These are phyloP conservation scores for Psilopogon haemacephalus DNA, from an alignment of 2,113 vertebrate species.

Conservation along the genomic window DNA sequence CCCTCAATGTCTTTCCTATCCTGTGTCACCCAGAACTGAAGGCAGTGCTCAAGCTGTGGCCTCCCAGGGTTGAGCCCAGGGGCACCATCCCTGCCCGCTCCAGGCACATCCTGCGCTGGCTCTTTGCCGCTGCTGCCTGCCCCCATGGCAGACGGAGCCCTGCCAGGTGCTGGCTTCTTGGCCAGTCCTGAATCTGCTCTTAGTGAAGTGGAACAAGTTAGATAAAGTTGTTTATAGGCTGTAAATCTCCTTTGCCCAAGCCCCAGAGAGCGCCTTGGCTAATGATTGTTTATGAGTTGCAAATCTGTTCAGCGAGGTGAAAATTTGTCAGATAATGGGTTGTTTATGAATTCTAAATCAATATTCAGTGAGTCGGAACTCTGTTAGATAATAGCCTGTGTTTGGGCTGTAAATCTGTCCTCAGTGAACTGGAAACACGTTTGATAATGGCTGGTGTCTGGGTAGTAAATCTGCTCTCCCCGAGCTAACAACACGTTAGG, in stretches of 20 bases:
- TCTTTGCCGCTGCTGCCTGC: not conserved
- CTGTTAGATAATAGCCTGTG: constrained; percentile 78
- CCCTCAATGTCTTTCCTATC: no score
- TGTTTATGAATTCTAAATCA: constrained; percentile 86
- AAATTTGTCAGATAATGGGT: constrained; percentile 80
- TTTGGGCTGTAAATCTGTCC: constrained; percentile 82
- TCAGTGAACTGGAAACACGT: constrained; percentile 79
- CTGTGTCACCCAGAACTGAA: no score
- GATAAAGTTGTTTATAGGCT: constrained; percentile 67
- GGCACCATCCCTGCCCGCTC: no score
- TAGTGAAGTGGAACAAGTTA: constrained; percentile 67
- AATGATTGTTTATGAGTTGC: constrained; percentile 73
- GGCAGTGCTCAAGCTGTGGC: no score
- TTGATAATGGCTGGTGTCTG: constrained; percentile 75
- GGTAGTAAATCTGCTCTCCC: constrained; percentile 79
- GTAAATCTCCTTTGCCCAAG: constrained; percentile 70
- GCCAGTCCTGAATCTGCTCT: constrained; percentile 47
- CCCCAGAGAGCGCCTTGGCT: constrained; percentile 67
- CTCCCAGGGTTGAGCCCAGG: no score
- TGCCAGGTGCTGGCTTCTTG: constrained; percentile 9
- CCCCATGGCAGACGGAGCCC: not conserved
- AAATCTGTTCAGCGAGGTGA: constrained; percentile 77
- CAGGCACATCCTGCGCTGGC: not conserved
- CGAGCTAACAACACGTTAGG: constrained; percentile 74
- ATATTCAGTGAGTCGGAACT: constrained; percentile 80